Evolutionary conservation across 2,113 vertebrate genomes (phyloP), one percentile per base, ranked within the genome.

Genomic region (Zosterops lateralis): DNA sequence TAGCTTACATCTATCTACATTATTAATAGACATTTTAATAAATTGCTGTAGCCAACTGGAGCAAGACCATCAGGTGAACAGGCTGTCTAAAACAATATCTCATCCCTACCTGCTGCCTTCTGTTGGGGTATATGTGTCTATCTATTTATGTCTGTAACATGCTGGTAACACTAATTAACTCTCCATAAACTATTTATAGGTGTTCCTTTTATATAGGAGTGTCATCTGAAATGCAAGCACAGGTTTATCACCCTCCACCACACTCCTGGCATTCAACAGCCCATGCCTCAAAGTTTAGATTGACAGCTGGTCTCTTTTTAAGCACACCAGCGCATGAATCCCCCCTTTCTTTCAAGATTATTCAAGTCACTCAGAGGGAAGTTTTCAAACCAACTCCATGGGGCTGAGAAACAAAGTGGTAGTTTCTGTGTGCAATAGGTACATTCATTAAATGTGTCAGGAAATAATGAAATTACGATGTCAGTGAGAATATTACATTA

Each of bases 21-120:
- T 93, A 90, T 85, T 91, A 93, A 95, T 54, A 91, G 51, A 38
- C 38, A 47, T 70, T 75, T 89, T 92, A 94, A 94, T 94, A 84
- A 34, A 61, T 75, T 70, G 29, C 54, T 67, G 29, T 36, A 82
- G 57, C 40, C 87, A 82, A 15, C 74, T 87, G 89, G 58, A 92
- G 32, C 64, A 73, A 89, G 74, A 82, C 70, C 54, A 42, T 44
- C 77, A 92, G 91, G 76, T 93, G 94, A 91, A 32, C 57, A 78
- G 73, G 17, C 77, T 93, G 68, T 65, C 87, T 92, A 12, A 87
- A 94, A 72, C 81, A 84, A 65, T 79, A 82, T 61, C 29, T 92
- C 90, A 84, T 87, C 36, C 28, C 51, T 68, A 78, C 56, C 72
- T 88, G 81, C 86, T 78, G 81, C 80, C 67, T 94, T 91, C 92